phyloP scores from a whole-genome alignment of 2,888 invertebrate genomes.

The Polydrusus cervinus region DNA sequence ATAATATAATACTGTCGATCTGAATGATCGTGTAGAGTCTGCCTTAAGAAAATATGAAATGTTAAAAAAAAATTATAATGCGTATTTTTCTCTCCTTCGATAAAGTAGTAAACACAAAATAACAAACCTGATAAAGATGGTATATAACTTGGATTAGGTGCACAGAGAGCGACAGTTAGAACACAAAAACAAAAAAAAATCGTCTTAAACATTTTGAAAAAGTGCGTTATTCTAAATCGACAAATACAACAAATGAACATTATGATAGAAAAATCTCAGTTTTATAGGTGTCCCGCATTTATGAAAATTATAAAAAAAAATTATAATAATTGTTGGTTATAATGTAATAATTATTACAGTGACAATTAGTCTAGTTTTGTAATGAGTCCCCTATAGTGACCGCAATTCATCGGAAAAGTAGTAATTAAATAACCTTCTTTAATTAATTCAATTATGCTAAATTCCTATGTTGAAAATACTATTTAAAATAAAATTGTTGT shows the following conservation, averaged over 20 bases:
- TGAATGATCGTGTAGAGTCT: no score
- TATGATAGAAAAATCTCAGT: not conserved
- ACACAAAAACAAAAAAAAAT: slow-evolving; percentile 14
- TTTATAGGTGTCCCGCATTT: slow-evolving; percentile 27
- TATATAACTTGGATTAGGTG: slow-evolving; percentile 19
- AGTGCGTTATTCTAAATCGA: not conserved
- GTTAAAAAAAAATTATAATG: no score
- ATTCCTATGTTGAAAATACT: no score
- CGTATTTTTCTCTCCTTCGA: no score
- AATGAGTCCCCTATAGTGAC: slow-evolving; percentile 16
- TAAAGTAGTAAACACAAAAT: no score
- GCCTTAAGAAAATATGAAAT: no score
- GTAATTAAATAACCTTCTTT: slow-evolving; percentile 14
- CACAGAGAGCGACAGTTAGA: not conserved
- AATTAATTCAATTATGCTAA: not conserved
- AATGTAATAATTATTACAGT: not conserved
- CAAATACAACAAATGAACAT: not conserved
- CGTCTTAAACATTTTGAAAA: slow-evolving; percentile 17
- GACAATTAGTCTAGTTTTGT: slow-evolving; percentile 20
- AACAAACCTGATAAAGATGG: not conserved
- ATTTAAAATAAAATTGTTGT: no score
- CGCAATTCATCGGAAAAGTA: not conserved
- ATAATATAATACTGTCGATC: no score
- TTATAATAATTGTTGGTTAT: slow-evolving; percentile 5
- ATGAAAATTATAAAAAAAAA: slow-evolving; percentile 12